phyloP scores from a whole-genome alignment of 2,113 vertebrate species.

The Plectropomus leopardus region DNA sequence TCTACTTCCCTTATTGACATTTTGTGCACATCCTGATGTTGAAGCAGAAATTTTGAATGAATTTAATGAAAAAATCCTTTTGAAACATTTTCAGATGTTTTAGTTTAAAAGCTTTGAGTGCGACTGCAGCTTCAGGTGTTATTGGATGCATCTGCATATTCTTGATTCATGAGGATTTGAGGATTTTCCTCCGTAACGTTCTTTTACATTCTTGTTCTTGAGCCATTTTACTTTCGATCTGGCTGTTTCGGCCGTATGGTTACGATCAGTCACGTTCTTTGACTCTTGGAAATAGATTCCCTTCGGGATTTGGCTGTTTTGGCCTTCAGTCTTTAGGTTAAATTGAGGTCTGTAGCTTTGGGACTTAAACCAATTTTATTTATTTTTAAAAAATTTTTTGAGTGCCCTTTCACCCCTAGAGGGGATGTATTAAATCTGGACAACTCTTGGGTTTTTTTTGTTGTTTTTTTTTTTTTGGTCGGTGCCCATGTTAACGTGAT shows the following conservation, averaged over 20 bases:
- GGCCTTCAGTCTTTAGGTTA: neutral
- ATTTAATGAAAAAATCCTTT: neutral
- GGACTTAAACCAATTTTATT: too few relatives aligned
- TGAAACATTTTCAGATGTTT: neutral
- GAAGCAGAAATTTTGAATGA: neutral
- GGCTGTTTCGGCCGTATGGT: neutral
- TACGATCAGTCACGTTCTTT: neutral
- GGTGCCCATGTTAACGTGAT: too few relatives aligned
- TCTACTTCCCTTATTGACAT: neutral
- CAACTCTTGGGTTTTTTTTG: too few relatives aligned
- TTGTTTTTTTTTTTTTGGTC: too few relatives aligned
- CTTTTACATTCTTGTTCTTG: conserved; percentile 3
- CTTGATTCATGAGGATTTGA: neutral
- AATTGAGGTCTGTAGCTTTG: neutral
- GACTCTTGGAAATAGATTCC: neutral
- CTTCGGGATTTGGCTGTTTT: neutral
- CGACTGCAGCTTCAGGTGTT: neutral
- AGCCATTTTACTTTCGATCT: neutral
- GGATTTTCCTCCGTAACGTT: conserved; percentile 22
- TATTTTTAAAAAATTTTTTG: too few relatives aligned
- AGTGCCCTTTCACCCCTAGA: too few relatives aligned
- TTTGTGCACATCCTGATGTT: neutral
- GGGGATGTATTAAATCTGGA: too few relatives aligned
- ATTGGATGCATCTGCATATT: conserved; percentile 1
- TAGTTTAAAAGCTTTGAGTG: neutral